Evolutionary conservation across 2,888 invertebrate species (phyloP), one percentile per base, ranked within the genome.

Genomic region (Endotricha flammealis): DNA sequence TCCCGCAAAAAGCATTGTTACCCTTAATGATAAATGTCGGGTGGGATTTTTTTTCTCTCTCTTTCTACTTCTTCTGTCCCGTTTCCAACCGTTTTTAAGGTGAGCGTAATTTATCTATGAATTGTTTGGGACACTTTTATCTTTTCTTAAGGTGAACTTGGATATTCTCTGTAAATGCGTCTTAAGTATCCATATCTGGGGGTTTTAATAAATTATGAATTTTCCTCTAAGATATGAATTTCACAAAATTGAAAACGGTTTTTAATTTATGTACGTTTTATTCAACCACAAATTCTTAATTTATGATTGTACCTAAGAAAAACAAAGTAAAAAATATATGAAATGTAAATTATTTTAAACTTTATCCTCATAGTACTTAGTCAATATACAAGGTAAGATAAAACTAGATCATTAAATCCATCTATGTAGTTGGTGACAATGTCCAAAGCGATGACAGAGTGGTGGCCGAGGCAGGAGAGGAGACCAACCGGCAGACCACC

Each of bases 1-100:
- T 79, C 77, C 71, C 66, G 64, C 76, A 79, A 79, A 81, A 80
- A 80, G 73, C 76, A 76, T 82, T 80, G 78, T 76, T 77, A 68
- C 70, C 66, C 69, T 66, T 71, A 77, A 79, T 81, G 80, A 81
- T 79, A 78, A 80, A 82, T 79, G 75, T 67, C 44, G 59, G 69
- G 58, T 56, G 57, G 52, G 38, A 36, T 41, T 31, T 38, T 39
- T 40, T 45, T 34, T 47, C 50, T 31, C 41, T 46, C 41, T 44
- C 42, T 39, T 48, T 48, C 16, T 12, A 36, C 43, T 36, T 51
- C 57, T 57, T 32, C 41, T 47, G 46, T 60, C 55, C 55, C 53
- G 48, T 48, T 57, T 59, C 38, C 57, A 65, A 57, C 57, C 65
- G 68, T 72, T 75, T 75, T 74, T 74, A 64, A 68, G 64, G 66